A percentile compares a stretch with the other conserved stretches of the same genome.
phyloP scores from a whole-genome alignment of 2,113 vertebrate species.

The Salvelinus alpinus region DNA sequence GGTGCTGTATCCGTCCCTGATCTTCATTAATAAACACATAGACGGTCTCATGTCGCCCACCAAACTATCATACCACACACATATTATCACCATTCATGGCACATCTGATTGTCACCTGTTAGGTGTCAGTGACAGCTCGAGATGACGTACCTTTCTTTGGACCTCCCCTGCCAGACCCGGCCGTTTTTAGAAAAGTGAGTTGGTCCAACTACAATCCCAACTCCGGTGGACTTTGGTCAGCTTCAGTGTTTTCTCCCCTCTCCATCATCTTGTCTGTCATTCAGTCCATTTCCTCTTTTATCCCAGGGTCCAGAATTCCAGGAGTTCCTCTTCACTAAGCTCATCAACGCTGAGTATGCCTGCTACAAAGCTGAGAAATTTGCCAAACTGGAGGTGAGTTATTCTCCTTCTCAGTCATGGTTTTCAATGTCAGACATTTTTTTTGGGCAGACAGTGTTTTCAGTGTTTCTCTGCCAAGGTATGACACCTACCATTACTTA shows the following conservation, averaged over 20 bases:
- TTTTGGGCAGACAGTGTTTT: no score
- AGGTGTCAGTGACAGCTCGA: conserved; percentile 93
- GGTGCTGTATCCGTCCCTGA: conserved; percentile 62
- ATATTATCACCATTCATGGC: neutral
- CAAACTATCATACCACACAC: neutral
- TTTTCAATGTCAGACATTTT: neutral
- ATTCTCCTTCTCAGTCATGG: neutral
- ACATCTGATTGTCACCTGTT: neutral
- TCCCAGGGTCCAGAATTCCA: conserved; percentile 89
- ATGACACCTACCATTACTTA: no score
- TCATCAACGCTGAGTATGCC: conserved; percentile 95
- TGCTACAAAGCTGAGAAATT: conserved; percentile 97
- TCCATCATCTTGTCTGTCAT: conserved; percentile 7
- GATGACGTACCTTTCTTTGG: conserved; percentile 96
- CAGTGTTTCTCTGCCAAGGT: no score
- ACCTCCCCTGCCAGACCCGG: conserved; percentile 87
- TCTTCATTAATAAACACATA: neutral
- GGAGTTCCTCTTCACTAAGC: conserved; percentile 93
- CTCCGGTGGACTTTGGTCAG: neutral
- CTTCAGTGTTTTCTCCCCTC: neutral
- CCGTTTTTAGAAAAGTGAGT: conserved; percentile 89
- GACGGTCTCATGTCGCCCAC: neutral
- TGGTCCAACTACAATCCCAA: neutral
- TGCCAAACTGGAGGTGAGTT: conserved; percentile 89
- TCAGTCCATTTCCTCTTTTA: conserved; percentile 15